Percentiles rank a stretch among this genome's conserved stretches.
phyloP scores from a whole-genome alignment of 2,888 invertebrate species.

The Aphidoletes aphidimyza region DNA sequence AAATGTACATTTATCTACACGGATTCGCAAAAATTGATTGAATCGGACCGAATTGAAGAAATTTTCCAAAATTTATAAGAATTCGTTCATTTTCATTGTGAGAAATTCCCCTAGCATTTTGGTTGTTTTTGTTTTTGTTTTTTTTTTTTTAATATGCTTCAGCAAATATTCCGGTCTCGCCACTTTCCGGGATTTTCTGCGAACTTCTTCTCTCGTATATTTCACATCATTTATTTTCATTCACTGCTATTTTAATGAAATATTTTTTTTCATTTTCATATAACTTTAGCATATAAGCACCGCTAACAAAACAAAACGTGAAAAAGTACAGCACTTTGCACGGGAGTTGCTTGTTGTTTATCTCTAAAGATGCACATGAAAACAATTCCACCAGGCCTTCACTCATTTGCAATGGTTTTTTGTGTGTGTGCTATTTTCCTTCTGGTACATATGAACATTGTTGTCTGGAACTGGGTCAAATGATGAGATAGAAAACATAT shows the following conservation, averaged over 20 bases:
- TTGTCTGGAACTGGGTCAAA: background rate
- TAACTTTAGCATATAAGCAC: background rate
- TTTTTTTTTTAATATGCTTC: too few species aligned
- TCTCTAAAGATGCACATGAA: background rate
- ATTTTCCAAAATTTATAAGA: too few species aligned
- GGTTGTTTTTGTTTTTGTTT: too few species aligned
- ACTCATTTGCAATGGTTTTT: too few species aligned
- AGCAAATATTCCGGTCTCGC: too few species aligned
- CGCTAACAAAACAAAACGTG: background rate
- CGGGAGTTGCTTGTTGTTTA: background rate
- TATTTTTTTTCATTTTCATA: background rate
- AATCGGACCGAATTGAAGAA: too few species aligned
- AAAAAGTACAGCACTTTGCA: too few species aligned
- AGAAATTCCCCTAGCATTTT: too few species aligned
- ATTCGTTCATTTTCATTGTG: too few species aligned
- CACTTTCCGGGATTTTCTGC: background rate
- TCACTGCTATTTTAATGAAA: background rate
- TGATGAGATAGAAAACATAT: background rate
- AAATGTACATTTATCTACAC: too few species aligned
- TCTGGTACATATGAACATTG: background rate
- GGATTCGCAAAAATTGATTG: too few species aligned
- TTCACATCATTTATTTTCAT: slow-evolving; percentile 3
- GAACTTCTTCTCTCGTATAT: background rate
- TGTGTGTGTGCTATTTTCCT: background rate
- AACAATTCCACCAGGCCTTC: background rate